Evolutionary conservation across 2,797 vertebrate genomes (phyloP).

Genomic region (Spinibarbus caldwelli): DNA sequence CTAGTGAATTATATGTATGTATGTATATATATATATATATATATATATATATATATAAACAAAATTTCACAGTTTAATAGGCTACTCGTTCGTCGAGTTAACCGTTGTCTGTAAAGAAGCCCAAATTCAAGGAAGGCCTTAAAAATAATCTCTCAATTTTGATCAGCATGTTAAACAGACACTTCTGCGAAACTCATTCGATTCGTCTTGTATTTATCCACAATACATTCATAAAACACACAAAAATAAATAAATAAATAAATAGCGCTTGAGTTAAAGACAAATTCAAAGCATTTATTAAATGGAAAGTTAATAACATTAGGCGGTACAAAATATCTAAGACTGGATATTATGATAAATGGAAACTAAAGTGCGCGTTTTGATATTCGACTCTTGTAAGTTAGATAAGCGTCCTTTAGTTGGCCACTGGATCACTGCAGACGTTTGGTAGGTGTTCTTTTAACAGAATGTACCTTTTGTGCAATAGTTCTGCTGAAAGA

Average conservation of each 20-base stretch:
- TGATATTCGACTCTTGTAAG: background rate
- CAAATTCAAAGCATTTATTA: background rate
- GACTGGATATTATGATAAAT: background rate
- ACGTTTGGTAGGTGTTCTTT: background rate
- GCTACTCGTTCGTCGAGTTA: background rate
- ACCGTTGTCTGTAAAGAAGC: background rate
- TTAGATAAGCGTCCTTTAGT: background rate
- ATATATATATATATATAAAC: too few species aligned
- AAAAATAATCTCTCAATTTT: too few species aligned
- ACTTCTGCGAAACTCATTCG: background rate
- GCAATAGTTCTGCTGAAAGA: background rate
- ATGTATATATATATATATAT: too few species aligned
- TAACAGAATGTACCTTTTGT: background rate
- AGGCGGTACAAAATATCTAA: too few species aligned
- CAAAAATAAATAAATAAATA: too few species aligned
- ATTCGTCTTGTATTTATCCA: background rate
- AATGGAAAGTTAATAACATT: background rate
- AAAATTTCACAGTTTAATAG: background rate
- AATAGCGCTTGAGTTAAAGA: background rate
- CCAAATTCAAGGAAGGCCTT: background rate
- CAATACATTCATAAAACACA: background rate
- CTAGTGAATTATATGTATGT: too few species aligned
- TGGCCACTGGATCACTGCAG: background rate
- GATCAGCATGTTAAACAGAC: background rate
- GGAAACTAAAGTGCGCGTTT: background rate